A percentile compares a stretch with the other conserved stretches of the same genome.
Evolutionary conservation across 2,113 vertebrate species (phyloP).

Genomic region (Ellobius talpinus): DNA sequence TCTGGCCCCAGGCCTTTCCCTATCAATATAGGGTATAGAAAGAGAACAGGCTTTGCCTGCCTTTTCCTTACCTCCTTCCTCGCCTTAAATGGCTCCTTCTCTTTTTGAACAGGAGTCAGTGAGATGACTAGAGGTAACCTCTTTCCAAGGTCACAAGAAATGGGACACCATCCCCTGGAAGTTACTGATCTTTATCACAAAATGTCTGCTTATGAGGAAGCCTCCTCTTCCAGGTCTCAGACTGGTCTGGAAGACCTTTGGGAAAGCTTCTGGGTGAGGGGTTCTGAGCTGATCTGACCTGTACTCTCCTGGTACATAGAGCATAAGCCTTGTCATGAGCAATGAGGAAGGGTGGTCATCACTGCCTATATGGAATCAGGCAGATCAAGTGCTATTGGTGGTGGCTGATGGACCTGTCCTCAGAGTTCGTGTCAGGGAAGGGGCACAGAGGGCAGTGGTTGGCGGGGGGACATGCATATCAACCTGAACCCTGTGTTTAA

Average conservation of each 20-base stretch:
- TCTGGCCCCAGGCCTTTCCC: neutral
- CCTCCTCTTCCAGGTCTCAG: neutral
- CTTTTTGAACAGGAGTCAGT: neutral
- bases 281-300: conserved; percentile 43
- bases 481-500: conserved; percentile 38
- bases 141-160: neutral
- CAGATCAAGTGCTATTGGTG: conserved; percentile 37
- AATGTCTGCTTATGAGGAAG: neutral
- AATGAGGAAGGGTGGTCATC: neutral
- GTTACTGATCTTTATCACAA: neutral
- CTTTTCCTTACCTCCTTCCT: neutral
- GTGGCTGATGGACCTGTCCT: neutral
- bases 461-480: neutral
- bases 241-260: neutral
- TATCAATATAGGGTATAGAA: rapidly evolving
- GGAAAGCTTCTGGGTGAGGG: neutral
- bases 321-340: neutral
- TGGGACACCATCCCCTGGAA: neutral
- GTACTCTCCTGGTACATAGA: conserved; percentile 48
- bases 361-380: neutral
- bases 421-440: neutral
- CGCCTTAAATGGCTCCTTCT: neutral
- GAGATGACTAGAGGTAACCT: neutral
- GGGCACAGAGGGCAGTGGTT: conserved; percentile 1
- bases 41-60: neutral